These are phyloP conservation scores for Scrobipalpa atriplicella DNA, from an alignment of 2,888 invertebrate genomes.

Conservation along the genomic window DNA sequence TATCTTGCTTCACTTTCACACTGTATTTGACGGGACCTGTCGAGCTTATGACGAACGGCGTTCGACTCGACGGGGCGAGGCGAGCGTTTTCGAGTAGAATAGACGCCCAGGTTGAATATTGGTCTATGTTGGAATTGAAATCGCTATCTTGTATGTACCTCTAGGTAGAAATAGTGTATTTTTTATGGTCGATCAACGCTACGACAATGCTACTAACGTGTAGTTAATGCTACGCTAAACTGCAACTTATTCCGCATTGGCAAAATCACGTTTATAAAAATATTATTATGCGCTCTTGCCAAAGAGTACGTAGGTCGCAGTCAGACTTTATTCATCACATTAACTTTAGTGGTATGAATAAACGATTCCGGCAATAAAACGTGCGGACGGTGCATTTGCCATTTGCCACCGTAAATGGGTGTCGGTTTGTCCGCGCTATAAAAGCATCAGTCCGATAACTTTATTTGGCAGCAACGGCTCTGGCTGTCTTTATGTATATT, in stretches of 20 bases:
- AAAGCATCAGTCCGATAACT: constrained; percentile 27
- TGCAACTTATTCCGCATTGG: background rate
- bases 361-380: constrained; percentile 1
- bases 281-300: background rate
- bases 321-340: background rate
- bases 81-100: no score
- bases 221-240: background rate
- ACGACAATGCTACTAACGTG: background rate
- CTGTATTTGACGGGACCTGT: no score
- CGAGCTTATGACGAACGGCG: no score
- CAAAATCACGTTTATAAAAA: no score
- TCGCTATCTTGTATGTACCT: no score
- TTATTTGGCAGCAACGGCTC: constrained; percentile 22
- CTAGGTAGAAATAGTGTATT: no score
- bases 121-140: no score
- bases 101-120: no score
- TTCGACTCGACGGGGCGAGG: no score
- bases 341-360: constrained; percentile 14
- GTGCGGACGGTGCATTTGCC: constrained; percentile 16
- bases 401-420: constrained; percentile 16
- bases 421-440: constrained; percentile 18
- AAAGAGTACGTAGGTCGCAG: background rate
- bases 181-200: background rate
- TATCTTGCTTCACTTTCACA: no score
- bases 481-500: constrained; percentile 13